Conservation (phyloP, 1,140 invertebrate species). For the Zaprionus taronus region DNA sequence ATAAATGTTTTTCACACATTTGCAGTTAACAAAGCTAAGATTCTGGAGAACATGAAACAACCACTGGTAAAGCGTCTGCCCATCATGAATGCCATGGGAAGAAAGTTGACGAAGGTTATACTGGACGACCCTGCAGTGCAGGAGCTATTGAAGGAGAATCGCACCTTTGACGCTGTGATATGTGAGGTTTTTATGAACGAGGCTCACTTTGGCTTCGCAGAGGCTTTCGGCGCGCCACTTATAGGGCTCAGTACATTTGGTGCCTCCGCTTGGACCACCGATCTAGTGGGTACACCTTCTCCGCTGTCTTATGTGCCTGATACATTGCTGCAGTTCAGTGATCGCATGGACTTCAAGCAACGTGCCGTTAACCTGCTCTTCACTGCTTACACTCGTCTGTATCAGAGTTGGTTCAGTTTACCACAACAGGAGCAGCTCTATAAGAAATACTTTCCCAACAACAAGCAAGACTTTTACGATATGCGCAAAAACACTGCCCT, state of each 20-base stretch:
- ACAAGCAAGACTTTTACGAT: conserved; percentile 63
- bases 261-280: conserved; percentile 66
- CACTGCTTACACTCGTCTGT: conserved; percentile 37
- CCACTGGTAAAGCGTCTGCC: conserved; percentile 28
- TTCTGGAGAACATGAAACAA: conserved; percentile 30
- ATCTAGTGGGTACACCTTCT: conserved; percentile 80
- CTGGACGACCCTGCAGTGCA: conserved; percentile 58
- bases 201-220: conserved; percentile 68
- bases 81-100: conserved; percentile 43
- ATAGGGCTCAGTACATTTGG: conserved; percentile 69
- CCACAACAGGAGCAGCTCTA: conserved; percentile 82
- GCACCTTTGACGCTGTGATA: conserved; percentile 74
- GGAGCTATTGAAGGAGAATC: conserved; percentile 48
- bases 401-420: conserved; percentile 46
- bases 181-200: conserved; percentile 74
- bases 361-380: conserved; percentile 79
- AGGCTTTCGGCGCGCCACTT: conserved; percentile 70
- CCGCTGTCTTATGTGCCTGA: conserved; percentile 83
- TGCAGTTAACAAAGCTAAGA: conserved; percentile 29
- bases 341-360: conserved; percentile 84
- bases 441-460: conserved; percentile 74
- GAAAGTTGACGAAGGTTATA: conserved; percentile 44
- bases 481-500: conserved; percentile 84
- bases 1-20: not conserved
- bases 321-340: conserved; percentile 62